Evolutionary conservation across 2,888 invertebrate species (phyloP), one percentile per base, ranked within the genome.

Genomic region (Mythimna lalbum): DNA sequence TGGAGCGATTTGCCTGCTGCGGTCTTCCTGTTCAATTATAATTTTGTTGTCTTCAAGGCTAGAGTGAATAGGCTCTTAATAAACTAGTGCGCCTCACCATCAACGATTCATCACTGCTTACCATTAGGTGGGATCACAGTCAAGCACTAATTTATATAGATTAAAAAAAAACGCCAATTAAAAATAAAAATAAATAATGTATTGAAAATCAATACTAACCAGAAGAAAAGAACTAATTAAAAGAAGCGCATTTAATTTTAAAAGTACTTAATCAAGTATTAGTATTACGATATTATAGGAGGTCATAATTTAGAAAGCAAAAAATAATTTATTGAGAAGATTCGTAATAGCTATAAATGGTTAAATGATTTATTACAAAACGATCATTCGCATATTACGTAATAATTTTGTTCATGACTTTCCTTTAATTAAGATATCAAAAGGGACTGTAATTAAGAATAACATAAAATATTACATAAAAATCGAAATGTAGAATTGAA

Each of bases 351-450:
- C 23, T 60, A 27, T 61, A 57, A 50, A 62, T 23, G 17, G 27
- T 66, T 53, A 17, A 64, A 61, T 36, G 61, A 80, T 75, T 75
- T 50, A 66, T 67, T 53, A 61, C 27, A 60, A 49, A 33, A 47
- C 39, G 2, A 50, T 63, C 10, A 53, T 62, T 62, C 47, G 19
- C 27, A 55, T 27, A 69, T 81, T 78, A 23, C 55, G 19, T 72
- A 62, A 78, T 21, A 12, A 9, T 12, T 50, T 60, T 76, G 55
- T 47, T 63, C 33, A 14, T 14, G n/a, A 69, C 63, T 65, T 78
- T 77, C 56, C 71, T 64, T 73, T 78, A 74, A 79, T 79, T 66
- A 79, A 72, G 19, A 27, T 62, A 63, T 72, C 50, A 59, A 47
- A 77, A 76, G 70, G 81, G 71, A 52, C 21, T 39, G 47, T 72